Conservation (phyloP, 1,140 invertebrate genomes). For the Rhagoletis pomonella region DNA sequence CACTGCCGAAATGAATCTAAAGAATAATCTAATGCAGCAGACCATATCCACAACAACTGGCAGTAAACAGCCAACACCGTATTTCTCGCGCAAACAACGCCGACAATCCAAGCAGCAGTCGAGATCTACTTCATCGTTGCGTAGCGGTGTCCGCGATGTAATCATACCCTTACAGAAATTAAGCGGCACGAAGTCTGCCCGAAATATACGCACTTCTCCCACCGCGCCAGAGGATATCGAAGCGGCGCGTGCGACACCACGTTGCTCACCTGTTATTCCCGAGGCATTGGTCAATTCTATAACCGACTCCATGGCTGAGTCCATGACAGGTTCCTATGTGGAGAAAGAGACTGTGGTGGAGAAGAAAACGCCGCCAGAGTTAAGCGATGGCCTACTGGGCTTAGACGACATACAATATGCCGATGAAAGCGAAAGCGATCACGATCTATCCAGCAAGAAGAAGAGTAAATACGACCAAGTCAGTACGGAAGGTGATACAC, state of each 20-base stretch:
- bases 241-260: background rate
- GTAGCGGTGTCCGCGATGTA: conserved; percentile 16
- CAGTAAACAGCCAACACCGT: conserved; percentile 66
- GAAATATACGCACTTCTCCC: conserved; percentile 56
- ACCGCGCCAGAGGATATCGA: conserved; percentile 49
- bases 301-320: conserved; percentile 52
- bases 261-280: background rate
- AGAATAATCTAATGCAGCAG: conserved; percentile 55
- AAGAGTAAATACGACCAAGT: background rate
- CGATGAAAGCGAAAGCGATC: conserved; percentile 74
- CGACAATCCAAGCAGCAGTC: conserved; percentile 65
- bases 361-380: conserved; percentile 72
- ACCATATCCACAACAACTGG: conserved; percentile 30
- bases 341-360: conserved; percentile 76
- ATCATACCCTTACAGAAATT: conserved; percentile 40
- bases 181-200: conserved; percentile 37
- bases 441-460: conserved; percentile 38
- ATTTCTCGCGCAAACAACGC: conserved; percentile 67
- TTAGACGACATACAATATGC: conserved; percentile 76
- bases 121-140: conserved; percentile 58
- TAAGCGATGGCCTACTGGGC: conserved; percentile 70
- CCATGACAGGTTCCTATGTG: conserved; percentile 69
- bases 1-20: conserved; percentile 59
- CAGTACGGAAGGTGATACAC: background rate
- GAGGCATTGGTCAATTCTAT: background rate